Conservation (phyloP, 1,140 invertebrate genomes). For the Eumeta japonica region DNA sequence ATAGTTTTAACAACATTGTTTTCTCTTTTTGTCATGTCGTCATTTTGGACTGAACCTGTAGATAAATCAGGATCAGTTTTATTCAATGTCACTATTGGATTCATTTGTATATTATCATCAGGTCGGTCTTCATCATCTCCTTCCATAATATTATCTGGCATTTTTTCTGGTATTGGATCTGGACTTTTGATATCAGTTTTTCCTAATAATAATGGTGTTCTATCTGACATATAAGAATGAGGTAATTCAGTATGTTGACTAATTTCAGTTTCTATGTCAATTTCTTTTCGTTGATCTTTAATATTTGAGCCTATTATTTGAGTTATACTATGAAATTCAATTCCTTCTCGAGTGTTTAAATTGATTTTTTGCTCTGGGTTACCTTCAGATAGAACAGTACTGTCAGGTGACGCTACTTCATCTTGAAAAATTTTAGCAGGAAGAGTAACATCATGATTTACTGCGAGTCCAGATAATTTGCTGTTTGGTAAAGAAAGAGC, state of each 20-base stretch:
- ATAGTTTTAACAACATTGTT: conserved; percentile 47
- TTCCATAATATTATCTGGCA: conserved; percentile 57
- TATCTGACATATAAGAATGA: conserved; percentile 37
- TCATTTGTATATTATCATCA: conserved; percentile 39
- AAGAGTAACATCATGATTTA: conserved; percentile 58
- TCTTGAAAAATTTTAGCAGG: conserved; percentile 65
- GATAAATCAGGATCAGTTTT: conserved; percentile 11
- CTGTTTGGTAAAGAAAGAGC: conserved; percentile 51
- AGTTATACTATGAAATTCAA: conserved; percentile 3
- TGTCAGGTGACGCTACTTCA: conserved; percentile 60
- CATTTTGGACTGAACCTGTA: not conserved
- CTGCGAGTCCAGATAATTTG: conserved; percentile 56
- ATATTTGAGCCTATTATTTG: conserved; percentile 4
- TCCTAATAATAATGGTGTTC: conserved; percentile 38
- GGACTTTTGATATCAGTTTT: conserved; percentile 53
- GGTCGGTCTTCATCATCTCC: conserved; percentile 54
- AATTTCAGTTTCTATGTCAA: conserved; percentile 53
- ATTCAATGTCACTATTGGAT: conserved; percentile 23
- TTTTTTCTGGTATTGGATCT: conserved; percentile 53
- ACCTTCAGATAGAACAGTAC: conserved; percentile 51
- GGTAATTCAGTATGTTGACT: conserved; percentile 52
- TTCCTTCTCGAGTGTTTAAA: not conserved
- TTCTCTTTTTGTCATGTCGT: conserved; percentile 21
- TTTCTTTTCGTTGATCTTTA: conserved; percentile 41
- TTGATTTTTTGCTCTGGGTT: conserved; percentile 29